Base-by-base conservation (phyloP, 2,888 invertebrate species). In the Tortrix viridana region DNA sequence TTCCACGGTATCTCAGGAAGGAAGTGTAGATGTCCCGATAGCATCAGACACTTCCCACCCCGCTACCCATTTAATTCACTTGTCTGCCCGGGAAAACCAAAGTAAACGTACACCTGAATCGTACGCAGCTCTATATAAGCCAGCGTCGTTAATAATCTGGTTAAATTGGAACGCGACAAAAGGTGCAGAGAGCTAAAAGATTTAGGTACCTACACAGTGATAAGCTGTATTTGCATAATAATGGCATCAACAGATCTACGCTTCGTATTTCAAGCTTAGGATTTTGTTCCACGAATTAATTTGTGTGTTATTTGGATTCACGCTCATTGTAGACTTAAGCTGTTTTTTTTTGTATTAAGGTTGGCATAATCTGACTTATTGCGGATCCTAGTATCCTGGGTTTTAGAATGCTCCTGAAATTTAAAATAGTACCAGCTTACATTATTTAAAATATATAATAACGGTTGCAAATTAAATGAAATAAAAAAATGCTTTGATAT, bases 201-300 rank as follows among this genome's bases (percentile, higher is more conserved):
- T 54, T 62, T 46, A 48, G 41, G 48, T 48, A 9, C n/a, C n/a
- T n/a, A n/a, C 48, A 32, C 16, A 48, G 37, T 37, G 56, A 47
- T 57, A 57, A 57, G 22, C 55, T 44, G 0, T 37, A 52, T 62
- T 56, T 62, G 26, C 61, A 62, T 62, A 50, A 60, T 43, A 54
- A 47, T 20, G 56, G 46, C 47, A 47, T 56, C 20, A 47, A 16
- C 44, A 47, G n/a, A 56, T 12, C 37, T 22, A 57, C 46, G 22
- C 16, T 41, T 52, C 38, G 43, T 55, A 18, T 23, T 49, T 12
- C 19, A 23, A n/a, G 50, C 43, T 44, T 55, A 23, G 23, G 23
- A 52, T 46, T 49, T 58, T 18, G 37, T 46, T 49, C 14, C n/a
- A 23, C n/a, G 26, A 53, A 54, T 54, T 54, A 14, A 38, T 57